Base-by-base conservation (phyloP, 1,140 invertebrate species). In the Drosophila setifemur region DNA sequence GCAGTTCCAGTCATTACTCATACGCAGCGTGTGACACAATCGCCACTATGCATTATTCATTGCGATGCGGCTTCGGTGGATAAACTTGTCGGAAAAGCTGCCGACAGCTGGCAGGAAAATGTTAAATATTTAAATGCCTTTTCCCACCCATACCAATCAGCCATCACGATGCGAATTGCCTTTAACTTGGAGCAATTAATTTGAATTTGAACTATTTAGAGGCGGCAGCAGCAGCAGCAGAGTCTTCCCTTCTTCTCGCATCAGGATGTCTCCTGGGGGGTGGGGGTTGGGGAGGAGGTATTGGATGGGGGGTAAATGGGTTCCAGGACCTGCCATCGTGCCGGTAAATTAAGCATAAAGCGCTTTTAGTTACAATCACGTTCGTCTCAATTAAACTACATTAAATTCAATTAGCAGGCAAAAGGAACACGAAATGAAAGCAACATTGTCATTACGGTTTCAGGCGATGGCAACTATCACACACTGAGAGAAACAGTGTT, bases 341-440 rank as follows among this genome's bases (percentile, higher is more conserved):
- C 81, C 77, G 75, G 52, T 86, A 86, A 86, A 86, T 86, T 86
- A 86, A 86, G 74, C 81, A 86, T 86, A 86, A 86, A 86, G 67
- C 81, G 76, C 81, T 86, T 86, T 86, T 86, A 86, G 81, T 86
- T 81, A 81, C 75, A 86, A 86, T 86, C 81, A 86, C 75, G 81
- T 86, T 86, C 81, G 86, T 88, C 85, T 88, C 85, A 88, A 88
- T 88, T 88, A 88, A 88, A 88, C 76, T 86, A 88, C 85, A 88
- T 88, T 85, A 88, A 88, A 88, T 88, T 88, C 75, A 88, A 88
- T 79, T 79, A 88, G 64, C 83, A 75, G 58, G 71, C 64, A 72
- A 60, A 60, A 78, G 66, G 60, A 54, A 31, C 58, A 75, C 78
- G 69, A 70, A 78, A 66, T 71, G 58, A 71, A 74, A 63, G 74